phyloP scores from a whole-genome alignment of 2,888 invertebrate species.

The Aspidapion aeneum region DNA sequence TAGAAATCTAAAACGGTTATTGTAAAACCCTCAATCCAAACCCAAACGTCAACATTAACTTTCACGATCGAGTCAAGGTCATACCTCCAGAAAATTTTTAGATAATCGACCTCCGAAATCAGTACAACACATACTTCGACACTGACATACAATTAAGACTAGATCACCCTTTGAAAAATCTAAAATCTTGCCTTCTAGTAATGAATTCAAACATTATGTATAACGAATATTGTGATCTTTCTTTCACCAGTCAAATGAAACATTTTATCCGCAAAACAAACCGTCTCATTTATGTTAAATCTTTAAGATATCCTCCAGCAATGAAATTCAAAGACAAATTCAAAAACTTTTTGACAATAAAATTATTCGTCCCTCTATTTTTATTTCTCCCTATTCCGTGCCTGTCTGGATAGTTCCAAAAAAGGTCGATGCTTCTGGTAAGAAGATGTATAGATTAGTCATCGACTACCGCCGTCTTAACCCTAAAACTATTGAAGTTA shows the following conservation, averaged over 20 bases:
- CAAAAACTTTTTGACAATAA: conserved; percentile 21
- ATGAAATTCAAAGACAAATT: conserved; percentile 23
- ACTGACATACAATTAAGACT: conserved; percentile 7
- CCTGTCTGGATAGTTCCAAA: conserved; percentile 23
- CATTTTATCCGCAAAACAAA: conserved; percentile 3
- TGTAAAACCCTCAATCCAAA: conserved; percentile 12
- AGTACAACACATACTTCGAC: too few species aligned
- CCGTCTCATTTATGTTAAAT: conserved; percentile 8
- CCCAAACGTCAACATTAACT: conserved; percentile 12
- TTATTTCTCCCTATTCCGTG: conserved; percentile 21
- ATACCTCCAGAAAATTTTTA: conserved; percentile 16
- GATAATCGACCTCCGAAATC: not conserved
- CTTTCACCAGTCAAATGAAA: conserved; percentile 11
- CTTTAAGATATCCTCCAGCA: conserved; percentile 9
- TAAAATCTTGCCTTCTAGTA: conserved; percentile 7
- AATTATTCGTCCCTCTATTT: conserved; percentile 22
- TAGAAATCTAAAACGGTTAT: conserved; percentile 10
- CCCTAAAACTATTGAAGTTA: conserved; percentile 18
- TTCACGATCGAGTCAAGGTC: conserved; percentile 16
- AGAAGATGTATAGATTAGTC: conserved; percentile 22
- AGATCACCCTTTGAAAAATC: conserved; percentile 4
- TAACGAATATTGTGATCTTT: conserved; percentile 8
- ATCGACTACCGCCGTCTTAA: too few species aligned
- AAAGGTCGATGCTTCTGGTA: conserved; percentile 21
- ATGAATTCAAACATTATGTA: conserved; percentile 11